These are phyloP conservation scores for Chloroclysta siterata DNA, from an alignment of 2,888 invertebrate species.

Conservation along the genomic window DNA sequence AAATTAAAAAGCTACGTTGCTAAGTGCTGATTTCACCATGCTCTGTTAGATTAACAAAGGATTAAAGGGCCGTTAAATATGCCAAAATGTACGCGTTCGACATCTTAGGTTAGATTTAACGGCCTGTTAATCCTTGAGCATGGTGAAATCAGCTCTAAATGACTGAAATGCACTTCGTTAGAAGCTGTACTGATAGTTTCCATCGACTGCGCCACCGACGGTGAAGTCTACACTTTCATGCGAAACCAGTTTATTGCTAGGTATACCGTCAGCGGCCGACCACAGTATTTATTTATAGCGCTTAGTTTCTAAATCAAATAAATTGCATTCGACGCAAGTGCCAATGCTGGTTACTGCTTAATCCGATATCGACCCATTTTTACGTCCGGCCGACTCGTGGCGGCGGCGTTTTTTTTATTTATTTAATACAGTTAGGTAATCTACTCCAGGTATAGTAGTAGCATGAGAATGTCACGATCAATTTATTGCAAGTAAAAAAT, in stretches of 20 bases:
- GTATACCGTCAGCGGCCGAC: slow-evolving; percentile 36
- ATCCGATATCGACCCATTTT: slow-evolving; percentile 30
- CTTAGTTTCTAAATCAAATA: slow-evolving; percentile 59
- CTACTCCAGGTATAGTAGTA: no score
- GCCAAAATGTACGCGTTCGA: no score
- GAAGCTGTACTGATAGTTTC: slow-evolving; percentile 13
- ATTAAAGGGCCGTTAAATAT: no score
- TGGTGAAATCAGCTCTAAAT: no score
- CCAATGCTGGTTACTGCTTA: slow-evolving; percentile 25
- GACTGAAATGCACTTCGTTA: neutral
- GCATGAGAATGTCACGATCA: no score
- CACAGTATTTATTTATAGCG: slow-evolving; percentile 44
- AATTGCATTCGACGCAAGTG: slow-evolving; percentile 44
- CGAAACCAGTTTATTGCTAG: slow-evolving; percentile 58
- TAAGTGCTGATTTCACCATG: no score
- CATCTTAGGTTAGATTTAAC: no score
- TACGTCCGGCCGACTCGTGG: slow-evolving; percentile 9
- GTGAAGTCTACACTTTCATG: slow-evolving; percentile 58
- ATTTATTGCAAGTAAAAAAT: no score
- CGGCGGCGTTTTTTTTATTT: neutral
- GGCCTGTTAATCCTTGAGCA: no score
- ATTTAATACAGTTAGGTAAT: neutral
- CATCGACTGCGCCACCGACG: slow-evolving; percentile 18
- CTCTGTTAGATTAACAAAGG: no score
- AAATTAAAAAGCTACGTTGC: no score